Percentiles rank a stretch among this genome's conserved stretches.
These are phyloP conservation scores for Manis pentadactyla DNA, from an alignment of 2,797 vertebrate genomes.

Conservation along the genomic window DNA sequence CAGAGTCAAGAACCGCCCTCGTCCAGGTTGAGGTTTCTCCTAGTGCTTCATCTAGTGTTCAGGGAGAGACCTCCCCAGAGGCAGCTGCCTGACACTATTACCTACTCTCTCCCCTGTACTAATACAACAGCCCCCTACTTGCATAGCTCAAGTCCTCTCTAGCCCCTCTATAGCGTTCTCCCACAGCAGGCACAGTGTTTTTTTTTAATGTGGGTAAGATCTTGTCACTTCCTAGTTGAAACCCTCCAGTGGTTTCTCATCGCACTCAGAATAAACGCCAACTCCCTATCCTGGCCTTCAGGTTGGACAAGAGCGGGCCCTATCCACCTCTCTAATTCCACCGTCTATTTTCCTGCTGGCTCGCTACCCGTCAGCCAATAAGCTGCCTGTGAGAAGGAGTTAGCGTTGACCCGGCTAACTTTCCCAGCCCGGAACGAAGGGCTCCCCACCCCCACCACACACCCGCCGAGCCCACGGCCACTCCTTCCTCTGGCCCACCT, in stretches of 20 bases:
- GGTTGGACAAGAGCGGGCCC: background rate
- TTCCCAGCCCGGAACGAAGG: accelerated
- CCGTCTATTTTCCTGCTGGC: background rate
- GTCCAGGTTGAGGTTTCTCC: no score
- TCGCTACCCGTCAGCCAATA: background rate
- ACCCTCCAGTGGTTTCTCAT: background rate
- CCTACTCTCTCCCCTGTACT: background rate
- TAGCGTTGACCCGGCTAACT: accelerated
- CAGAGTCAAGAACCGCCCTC: no score
- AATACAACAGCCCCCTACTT: background rate
- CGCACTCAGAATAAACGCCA: background rate
- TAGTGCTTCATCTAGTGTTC: no score
- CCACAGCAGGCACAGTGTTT: background rate
- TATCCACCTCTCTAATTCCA: background rate
- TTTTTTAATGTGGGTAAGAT: background rate
- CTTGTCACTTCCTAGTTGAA: background rate
- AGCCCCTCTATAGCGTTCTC: background rate
- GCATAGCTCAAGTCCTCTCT: background rate
- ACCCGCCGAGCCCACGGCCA: accelerated
- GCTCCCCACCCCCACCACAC: accelerated
- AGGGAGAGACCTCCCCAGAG: no score
- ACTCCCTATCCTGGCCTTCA: background rate
- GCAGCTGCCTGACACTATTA: no score
- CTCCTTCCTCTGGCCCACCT: accelerated
- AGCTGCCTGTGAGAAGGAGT: accelerated